These are phyloP conservation scores for Plemyria rubiginata DNA, from an alignment of 2,888 invertebrate genomes.

Conservation along the genomic window DNA sequence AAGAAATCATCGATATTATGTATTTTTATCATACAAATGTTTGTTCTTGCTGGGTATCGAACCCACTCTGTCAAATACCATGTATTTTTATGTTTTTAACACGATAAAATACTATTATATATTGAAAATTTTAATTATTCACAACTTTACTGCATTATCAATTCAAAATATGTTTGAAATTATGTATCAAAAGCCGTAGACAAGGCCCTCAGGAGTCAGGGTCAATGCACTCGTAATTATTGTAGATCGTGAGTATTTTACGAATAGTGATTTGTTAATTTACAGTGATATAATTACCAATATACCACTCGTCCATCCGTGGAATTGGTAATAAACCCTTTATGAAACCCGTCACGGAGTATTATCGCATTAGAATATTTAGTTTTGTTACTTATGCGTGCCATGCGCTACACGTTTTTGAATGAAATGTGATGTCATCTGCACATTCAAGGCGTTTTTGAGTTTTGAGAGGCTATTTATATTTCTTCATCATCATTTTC, in stretches of 20 bases:
- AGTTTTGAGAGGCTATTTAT: conserved; percentile 5
- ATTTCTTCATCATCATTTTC: not conserved
- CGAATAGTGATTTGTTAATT: conserved; percentile 53
- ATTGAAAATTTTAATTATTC: no score
- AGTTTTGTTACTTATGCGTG: conserved; percentile 48
- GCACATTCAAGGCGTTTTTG: conserved; percentile 24
- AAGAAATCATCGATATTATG: no score
- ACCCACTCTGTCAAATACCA: no score
- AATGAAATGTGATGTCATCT: conserved; percentile 45
- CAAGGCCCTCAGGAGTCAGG: conserved; percentile 9
- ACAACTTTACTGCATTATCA: not conserved
- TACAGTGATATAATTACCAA: conserved; percentile 51
- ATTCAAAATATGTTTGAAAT: conserved; percentile 28
- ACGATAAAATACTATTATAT: no score
- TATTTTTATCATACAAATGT: no score
- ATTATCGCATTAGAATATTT: conserved; percentile 49
- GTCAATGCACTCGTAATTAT: conserved; percentile 44
- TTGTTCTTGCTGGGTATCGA: no score
- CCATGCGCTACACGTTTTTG: conserved; percentile 38
- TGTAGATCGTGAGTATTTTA: conserved; percentile 41
- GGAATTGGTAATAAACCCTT: conserved; percentile 66
- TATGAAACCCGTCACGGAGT: conserved; percentile 60
- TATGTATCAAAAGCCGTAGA: conserved; percentile 34
- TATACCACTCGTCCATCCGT: conserved; percentile 54
- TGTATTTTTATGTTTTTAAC: no score